Evolutionary conservation across 1,140 invertebrate genomes (phyloP), one percentile per base, ranked within the genome.

Genomic region (Drosophila azteca): DNA sequence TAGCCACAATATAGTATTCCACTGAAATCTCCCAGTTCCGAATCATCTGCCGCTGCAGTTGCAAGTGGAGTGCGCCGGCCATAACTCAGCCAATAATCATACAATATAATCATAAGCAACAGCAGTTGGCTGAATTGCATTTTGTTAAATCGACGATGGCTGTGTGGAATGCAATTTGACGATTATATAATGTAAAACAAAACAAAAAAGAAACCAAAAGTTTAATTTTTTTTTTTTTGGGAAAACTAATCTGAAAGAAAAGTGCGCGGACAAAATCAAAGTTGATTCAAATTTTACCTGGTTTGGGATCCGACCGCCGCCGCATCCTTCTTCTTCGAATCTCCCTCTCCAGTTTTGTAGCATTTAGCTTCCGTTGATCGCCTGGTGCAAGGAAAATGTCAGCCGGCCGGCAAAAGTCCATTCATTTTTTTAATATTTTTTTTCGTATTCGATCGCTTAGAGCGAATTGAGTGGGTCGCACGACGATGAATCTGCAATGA

Each of bases 101-200:
- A 49, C 22, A 62, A 41, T 44, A 49, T 15, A 51, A 74, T 43
- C 41, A 60, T 44, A 61, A 48, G 45, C 46, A 45, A 48, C 22
- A 44, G 71, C 48, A 62, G 54, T 59, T 75, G 66, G 35, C 39
- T 39, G 35, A 46, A 62, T 72, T 72, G 70, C 71, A 80, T 70
- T 70, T 70, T 70, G 67, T 70, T 70, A 69, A 70, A 39, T 39
- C 67, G 65, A 69, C 65, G 67, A 69, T 69, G 67, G 67, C 67
- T 70, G 67, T 70, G 67, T 70, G 65, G 67, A 70, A 66, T 70
- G 67, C 67, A 70, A 70, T 70, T 69, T 70, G 64, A 70, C 65
- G 64, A 70, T 70, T 70, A 70, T 70, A 70, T 70, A 70, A 70
- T 70, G 69, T 58, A 50, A 55, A 41, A 48, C 63, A 54, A 11